Conservation (phyloP, 1,140 invertebrate genomes). For the Babylonia areolata region DNA sequence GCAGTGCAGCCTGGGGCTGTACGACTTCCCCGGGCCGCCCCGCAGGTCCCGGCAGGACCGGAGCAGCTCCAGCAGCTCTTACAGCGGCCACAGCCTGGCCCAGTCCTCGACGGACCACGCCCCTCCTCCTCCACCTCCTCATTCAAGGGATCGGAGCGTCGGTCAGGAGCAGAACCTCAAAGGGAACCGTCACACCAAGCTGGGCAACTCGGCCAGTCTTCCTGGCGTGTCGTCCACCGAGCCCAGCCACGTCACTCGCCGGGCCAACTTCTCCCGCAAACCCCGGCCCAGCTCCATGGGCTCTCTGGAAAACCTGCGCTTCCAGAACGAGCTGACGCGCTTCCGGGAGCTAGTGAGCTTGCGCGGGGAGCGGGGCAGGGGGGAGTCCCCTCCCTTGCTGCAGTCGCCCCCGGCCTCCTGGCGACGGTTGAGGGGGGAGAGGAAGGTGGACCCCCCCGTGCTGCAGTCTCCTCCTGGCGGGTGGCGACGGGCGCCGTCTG, state of each 20-base stretch:
- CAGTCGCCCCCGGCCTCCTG: slow-evolving; percentile 43
- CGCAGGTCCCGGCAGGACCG: background rate
- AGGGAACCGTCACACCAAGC: background rate
- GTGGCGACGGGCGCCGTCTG: slow-evolving; percentile 40
- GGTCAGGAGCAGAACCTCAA: background rate
- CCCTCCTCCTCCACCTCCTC: slow-evolving; percentile 25
- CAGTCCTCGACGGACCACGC: background rate
- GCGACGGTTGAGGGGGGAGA: slow-evolving; percentile 18
- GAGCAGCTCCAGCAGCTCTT: background rate
- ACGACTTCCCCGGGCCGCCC: background rate
- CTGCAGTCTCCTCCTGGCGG: slow-evolving; percentile 44
- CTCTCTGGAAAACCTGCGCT: slow-evolving; percentile 39
- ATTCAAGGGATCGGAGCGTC: background rate
- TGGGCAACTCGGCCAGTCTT: background rate
- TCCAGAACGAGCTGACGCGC: slow-evolving; percentile 50
- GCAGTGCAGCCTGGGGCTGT: slow-evolving; percentile 60
- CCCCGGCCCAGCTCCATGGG: slow-evolving; percentile 42
- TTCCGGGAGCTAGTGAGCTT: slow-evolving; percentile 47
- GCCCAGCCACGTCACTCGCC: background rate
- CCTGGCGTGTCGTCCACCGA: slow-evolving; percentile 5
- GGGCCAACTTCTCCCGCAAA: slow-evolving; percentile 32
- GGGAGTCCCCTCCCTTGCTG: slow-evolving; percentile 39
- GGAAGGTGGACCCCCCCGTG: slow-evolving; percentile 53
- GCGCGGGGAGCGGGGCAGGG: slow-evolving; percentile 33
- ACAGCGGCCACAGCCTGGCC: background rate